Base-by-base conservation (phyloP, 2,113 vertebrate species). In the Cyanoliseus patagonus region DNA sequence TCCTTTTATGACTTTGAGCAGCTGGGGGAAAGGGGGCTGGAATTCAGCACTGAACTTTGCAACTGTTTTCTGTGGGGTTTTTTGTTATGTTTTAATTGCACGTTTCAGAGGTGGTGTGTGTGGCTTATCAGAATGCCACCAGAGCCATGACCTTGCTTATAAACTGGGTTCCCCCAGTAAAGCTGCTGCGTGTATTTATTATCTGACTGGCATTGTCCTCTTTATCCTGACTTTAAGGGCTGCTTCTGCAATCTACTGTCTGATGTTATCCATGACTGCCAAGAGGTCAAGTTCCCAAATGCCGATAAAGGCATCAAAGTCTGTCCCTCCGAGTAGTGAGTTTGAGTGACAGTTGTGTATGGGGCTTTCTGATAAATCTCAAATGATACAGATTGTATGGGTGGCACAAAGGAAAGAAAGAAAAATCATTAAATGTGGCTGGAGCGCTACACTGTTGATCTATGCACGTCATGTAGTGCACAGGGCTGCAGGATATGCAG, bases 1-100 rank as follows among this genome's bases (percentile, higher is more conserved):
- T 95, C 92, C 91, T 91, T 88, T 88, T 92, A 67, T 86, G 66
- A 52, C 81, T 84, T 69, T 17, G 51, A 92, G 70, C 73, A 84
- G 77, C 88, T 91, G 42, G 86, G 69, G 77, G 77, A 55, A 90
- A 44, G 57, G 47, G 52, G 88, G 66, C 77, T 87, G 95, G 74
- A 89, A 91, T 82, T 89, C 89, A 87, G 47, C 59, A 33, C 77
- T 89, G 73, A 89, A 46, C 84, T 96, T 88, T 49, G 69, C 62
- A 51, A 17, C 74, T 55, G 0, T 86, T 84, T 89, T 63, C 80
- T 74, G 41, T 80, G 75, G 12, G 46, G 7, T 4, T 27, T 44
- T 19, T 44, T n/a, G 23, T 51, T 42, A 41, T 35, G 17, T 16
- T 53, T 83, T 69, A 44, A 59, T 41, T 82, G 46, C 42, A 13